These are phyloP conservation scores for Gymnorhina tibicen DNA, from an alignment of 2,113 vertebrate species.

Conservation along the genomic window DNA sequence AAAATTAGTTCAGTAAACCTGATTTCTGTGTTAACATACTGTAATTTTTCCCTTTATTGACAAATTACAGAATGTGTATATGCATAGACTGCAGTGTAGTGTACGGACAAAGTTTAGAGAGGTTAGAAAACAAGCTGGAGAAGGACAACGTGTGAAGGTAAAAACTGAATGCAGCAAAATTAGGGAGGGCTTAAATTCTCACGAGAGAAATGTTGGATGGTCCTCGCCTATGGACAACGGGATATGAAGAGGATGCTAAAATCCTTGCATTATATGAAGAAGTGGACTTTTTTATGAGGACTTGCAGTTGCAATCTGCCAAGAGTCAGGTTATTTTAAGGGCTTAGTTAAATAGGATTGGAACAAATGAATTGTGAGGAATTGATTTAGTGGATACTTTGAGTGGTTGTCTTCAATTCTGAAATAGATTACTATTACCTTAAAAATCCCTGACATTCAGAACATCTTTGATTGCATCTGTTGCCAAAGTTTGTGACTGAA, in stretches of 20 bases:
- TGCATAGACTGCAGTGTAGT: neutral
- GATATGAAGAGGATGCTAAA: neutral
- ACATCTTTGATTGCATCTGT: neutral
- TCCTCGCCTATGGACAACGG: neutral
- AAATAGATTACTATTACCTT: neutral
- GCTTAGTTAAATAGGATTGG: neutral
- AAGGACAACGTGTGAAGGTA: neutral
- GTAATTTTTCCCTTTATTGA: neutral
- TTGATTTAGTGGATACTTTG: neutral
- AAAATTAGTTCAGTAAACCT: neutral
- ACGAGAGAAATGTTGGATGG: neutral
- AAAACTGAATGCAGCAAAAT: neutral
- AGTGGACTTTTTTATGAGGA: neutral
- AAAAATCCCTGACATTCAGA: neutral
- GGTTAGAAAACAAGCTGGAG: neutral
- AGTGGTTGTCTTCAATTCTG: neutral
- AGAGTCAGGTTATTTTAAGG: neutral
- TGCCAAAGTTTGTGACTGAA: neutral
- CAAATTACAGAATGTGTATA: neutral
- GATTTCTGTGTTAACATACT: neutral
- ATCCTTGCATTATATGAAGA: neutral
- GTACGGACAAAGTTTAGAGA: neutral
- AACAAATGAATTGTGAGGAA: neutral
- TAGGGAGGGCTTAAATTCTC: neutral
- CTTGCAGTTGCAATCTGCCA: neutral